These are phyloP conservation scores for Lapara coniferarum DNA, from an alignment of 2,888 invertebrate genomes.

Conservation along the genomic window DNA sequence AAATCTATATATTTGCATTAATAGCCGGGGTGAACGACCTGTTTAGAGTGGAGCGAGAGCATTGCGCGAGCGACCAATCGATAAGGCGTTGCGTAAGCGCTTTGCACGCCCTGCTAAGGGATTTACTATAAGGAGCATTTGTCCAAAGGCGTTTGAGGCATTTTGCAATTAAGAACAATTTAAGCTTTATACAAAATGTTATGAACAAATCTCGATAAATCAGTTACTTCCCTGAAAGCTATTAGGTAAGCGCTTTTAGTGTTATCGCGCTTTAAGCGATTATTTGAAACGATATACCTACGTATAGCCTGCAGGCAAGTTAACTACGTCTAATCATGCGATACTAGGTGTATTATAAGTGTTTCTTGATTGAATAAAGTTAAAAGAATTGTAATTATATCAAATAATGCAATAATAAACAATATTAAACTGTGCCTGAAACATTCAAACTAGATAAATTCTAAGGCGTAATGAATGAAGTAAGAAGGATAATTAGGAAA, in stretches of 20 bases:
- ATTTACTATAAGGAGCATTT: conserved; percentile 54
- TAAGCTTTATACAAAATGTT: conserved; percentile 42
- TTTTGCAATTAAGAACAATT: conserved; percentile 42
- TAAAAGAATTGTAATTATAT: not conserved
- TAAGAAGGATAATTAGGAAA: too few relatives aligned
- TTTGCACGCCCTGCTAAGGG: conserved; percentile 70
- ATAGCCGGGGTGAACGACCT: conserved; percentile 72
- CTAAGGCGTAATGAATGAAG: too few relatives aligned
- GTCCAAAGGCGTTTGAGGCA: conserved; percentile 44
- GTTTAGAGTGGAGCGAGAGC: conserved; percentile 67
- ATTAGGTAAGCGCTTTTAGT: conserved; percentile 43
- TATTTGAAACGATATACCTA: conserved; percentile 19
- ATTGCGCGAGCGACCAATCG: conserved; percentile 71
- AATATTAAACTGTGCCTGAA: too few relatives aligned
- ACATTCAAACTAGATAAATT: too few relatives aligned
- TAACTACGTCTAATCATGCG: conserved; percentile 20
- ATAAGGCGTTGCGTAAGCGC: conserved; percentile 75
- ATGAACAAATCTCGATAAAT: conserved; percentile 50
- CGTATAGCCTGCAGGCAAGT: conserved; percentile 5
- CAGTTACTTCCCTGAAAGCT: conserved; percentile 52
- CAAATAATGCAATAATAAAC: too few relatives aligned
- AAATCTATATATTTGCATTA: conserved; percentile 69
- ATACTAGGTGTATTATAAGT: not conserved
- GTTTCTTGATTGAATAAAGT: not conserved
- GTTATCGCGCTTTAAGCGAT: conserved; percentile 22